Base-by-base conservation (phyloP, 2,888 invertebrate species). In the Acleris emargana region DNA sequence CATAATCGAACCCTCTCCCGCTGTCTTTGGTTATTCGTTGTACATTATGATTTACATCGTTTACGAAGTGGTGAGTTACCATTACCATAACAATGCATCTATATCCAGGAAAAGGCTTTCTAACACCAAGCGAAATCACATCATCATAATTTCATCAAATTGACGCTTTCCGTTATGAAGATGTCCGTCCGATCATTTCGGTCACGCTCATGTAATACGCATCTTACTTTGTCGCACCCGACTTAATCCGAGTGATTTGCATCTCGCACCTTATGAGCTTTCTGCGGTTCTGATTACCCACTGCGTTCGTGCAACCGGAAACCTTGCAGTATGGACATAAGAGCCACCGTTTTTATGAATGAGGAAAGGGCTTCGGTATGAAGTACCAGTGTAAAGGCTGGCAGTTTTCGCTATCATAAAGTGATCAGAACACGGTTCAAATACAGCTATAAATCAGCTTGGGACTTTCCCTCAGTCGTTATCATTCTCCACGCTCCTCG, bases 371-470 rank as follows among this genome's bases (percentile, higher is more conserved):
- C 47, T 50, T 43, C 9, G 17, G 42, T 28, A 25, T 53, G 49
- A 42, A 47, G 54, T 55, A 54, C 28, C 42, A 18, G 49, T 42
- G 53, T 57, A 17, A 60, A 55, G 64, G 43, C 47, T 22, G 74
- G 81, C 82, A 82, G 80, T 88, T 86, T 88, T 86, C 86, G 83
- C 88, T 84, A 91, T 91, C 89, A 91, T 91, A 91, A 91, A 88
- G 89, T 91, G 87, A 90, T 91, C 91, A 90, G 89, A 90, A 87
- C 85, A 87, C 85, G 89, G 86, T 89, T 89, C 88, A 90, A 81
- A 83, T 74, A 80, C 76, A 72, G 76, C 81, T 76, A 87, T 87
- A 87, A 89, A 89, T 90, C 87, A 86, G 84, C 73, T 78, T 78
- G 79, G 69, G 81, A 84, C 87, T 89, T 89, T 89, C 89, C 82